Evolutionary conservation across 2,797 vertebrate genomes (phyloP).

Genomic region (Gorsachius magnificus): DNA sequence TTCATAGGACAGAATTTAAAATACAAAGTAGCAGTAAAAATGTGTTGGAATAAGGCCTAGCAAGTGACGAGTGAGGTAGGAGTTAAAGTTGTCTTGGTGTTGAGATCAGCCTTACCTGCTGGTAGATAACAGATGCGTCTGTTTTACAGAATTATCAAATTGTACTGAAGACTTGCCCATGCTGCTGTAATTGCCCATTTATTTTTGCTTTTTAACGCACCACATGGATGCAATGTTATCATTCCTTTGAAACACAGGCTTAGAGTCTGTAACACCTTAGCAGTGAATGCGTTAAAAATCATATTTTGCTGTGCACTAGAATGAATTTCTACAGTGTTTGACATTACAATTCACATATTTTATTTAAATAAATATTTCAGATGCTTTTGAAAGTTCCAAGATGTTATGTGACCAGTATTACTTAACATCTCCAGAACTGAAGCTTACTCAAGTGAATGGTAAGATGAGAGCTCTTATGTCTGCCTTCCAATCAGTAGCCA

Average conservation of each 20-base stretch:
- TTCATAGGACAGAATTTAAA: background rate
- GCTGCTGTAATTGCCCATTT: background rate
- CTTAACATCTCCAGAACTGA: conserved; percentile 91
- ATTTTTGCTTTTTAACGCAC: background rate
- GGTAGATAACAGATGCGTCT: background rate
- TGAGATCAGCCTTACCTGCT: background rate
- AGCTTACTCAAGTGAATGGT: conserved; percentile 92
- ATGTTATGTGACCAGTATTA: conserved; percentile 99
- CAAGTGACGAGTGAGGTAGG: background rate
- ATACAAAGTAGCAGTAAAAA: background rate
- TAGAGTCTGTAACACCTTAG: background rate
- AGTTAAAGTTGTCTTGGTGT: background rate
- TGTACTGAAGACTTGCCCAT: background rate
- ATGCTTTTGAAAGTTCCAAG: conserved; percentile 91
- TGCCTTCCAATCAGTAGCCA: fast-evolving
- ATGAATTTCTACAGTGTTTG: background rate
- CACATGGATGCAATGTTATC: background rate
- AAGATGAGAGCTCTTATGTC: conserved; percentile 59
- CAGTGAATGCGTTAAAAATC: background rate
- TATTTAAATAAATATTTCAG: conserved; percentile 74
- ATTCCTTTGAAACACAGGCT: background rate
- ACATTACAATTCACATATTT: background rate
- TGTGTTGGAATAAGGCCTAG: background rate
- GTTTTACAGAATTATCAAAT: background rate
- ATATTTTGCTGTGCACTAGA: background rate